Percentiles rank a stretch among this genome's conserved stretches.
Conservation (phyloP, 2,113 vertebrate species). For the Heliornis fulica region DNA sequence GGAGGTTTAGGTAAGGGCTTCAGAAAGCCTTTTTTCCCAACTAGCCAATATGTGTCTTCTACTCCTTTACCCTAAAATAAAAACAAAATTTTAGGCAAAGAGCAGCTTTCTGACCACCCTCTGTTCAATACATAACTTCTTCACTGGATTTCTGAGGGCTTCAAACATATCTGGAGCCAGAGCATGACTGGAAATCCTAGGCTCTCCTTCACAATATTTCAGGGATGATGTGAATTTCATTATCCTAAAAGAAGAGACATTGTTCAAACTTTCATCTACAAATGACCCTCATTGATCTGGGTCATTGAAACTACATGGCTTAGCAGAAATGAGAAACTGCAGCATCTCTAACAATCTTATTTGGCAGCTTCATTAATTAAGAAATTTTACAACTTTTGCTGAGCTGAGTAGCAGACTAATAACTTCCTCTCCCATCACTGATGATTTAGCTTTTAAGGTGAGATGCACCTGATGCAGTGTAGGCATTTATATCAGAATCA, state of each 20-base stretch:
- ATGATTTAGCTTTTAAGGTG: background rate
- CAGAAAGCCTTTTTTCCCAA: conserved; percentile 83
- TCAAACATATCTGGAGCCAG: background rate
- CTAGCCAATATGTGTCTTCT: conserved; percentile 92
- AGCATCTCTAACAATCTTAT: background rate
- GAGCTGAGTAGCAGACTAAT: background rate
- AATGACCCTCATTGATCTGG: background rate
- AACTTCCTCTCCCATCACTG: background rate
- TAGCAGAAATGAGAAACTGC: background rate
- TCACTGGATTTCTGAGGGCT: background rate
- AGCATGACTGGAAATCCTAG: background rate
- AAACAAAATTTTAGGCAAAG: background rate
- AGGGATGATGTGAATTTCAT: background rate
- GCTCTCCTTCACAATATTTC: background rate
- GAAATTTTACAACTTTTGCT: background rate
- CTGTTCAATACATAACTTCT: accelerated
- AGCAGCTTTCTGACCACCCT: background rate
- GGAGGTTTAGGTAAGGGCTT: conserved; percentile 86
- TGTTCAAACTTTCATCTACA: background rate
- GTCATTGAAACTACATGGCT: background rate
- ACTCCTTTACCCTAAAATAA: conserved; percentile 86
- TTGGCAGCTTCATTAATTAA: background rate
- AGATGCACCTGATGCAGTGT: background rate
- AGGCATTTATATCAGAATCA: background rate
- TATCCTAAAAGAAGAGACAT: background rate